Base-by-base conservation (phyloP, 2,888 invertebrate species). In the Drosophila meridionalis region DNA sequence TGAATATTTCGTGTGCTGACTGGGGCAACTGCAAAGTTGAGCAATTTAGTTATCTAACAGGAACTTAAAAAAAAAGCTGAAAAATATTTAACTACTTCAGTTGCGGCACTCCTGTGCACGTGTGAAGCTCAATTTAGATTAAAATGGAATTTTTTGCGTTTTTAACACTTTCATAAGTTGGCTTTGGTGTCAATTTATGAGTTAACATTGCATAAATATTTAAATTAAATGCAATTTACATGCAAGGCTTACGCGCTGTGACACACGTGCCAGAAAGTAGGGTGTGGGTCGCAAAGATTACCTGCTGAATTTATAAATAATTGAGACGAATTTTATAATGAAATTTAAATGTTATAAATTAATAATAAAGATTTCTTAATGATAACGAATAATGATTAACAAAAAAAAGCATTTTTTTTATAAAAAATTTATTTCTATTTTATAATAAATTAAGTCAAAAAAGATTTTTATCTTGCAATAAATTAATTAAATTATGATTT, bases 31-130 rank as follows among this genome's bases (percentile, higher is more conserved):
- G 36, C 34, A 8, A 30, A 58, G 59, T 30, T 32, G 11, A 32
- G 52, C 30, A 38, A 69, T 69, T 59, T 45, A 38, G 26, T 11
- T 69, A 56, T 47, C 48, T 28, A 42, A 34, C 12, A 45, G 32
- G 9, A 45, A 32, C 9, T 65, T 40, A 20, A 36, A 42, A 34
- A 11, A 34, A 9, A 36, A 20, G 20, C 20, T 20, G 36, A 3
- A 36, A 2, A 12, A 14, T 14, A 3, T 8, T 55, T 28, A 2
- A 26, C 34, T 38, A 36, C 14, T 20, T 38, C 55, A 9, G 38
- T 8, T 55, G 20, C 4, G 11, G 4, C 8, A 7, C 26, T 26
- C 38, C 12, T 12, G n/a, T 32, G 26, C 26, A 45, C 11, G 34
- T 20, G n/a, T 20, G 53, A 32, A 9, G 30, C 30, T 50, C 32